Evolutionary conservation across 2,888 invertebrate genomes (phyloP).

Genomic region (Drosophila formosana): DNA sequence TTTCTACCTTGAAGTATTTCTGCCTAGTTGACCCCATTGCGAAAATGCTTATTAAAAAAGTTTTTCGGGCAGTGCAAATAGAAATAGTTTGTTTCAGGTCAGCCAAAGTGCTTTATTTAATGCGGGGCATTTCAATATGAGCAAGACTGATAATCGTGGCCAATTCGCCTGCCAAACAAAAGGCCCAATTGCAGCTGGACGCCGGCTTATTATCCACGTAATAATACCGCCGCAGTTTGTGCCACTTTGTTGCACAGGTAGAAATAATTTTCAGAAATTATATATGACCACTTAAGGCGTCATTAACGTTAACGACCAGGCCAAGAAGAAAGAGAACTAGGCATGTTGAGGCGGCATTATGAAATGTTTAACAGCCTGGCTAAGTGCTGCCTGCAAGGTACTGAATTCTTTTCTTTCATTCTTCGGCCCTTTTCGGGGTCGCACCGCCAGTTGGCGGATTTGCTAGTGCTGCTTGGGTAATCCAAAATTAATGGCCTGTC

Average conservation of each 20-base stretch:
- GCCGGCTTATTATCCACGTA: constrained; percentile 33
- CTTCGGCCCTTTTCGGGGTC: constrained; percentile 29
- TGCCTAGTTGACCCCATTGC: constrained; percentile 44
- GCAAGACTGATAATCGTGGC: constrained; percentile 13
- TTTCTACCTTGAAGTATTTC: constrained; percentile 14
- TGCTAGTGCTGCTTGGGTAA: constrained; percentile 62
- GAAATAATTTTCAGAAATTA: constrained; percentile 74
- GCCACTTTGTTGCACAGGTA: constrained; percentile 69
- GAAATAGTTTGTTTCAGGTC: constrained; percentile 15
- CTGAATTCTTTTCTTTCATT: constrained; percentile 52
- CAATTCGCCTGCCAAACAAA: background rate
- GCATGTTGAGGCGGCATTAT: constrained; percentile 66
- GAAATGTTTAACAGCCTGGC: constrained; percentile 72
- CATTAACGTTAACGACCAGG: constrained; percentile 76
- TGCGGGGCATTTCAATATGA: constrained; percentile 5
- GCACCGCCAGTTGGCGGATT: constrained; percentile 39
- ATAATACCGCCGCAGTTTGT: constrained; percentile 41
- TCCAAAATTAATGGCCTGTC: constrained; percentile 80
- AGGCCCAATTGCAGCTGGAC: constrained; percentile 11
- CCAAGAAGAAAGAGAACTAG: constrained; percentile 37
- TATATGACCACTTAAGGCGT: constrained; percentile 79
- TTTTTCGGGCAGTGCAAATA: constrained; percentile 11
- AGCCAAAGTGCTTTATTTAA: constrained; percentile 4
- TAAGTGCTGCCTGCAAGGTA: constrained; percentile 56
- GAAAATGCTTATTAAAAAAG: constrained; percentile 43